phyloP scores from a whole-genome alignment of 2,888 invertebrate species.

The Petrolisthes cinctipes region DNA sequence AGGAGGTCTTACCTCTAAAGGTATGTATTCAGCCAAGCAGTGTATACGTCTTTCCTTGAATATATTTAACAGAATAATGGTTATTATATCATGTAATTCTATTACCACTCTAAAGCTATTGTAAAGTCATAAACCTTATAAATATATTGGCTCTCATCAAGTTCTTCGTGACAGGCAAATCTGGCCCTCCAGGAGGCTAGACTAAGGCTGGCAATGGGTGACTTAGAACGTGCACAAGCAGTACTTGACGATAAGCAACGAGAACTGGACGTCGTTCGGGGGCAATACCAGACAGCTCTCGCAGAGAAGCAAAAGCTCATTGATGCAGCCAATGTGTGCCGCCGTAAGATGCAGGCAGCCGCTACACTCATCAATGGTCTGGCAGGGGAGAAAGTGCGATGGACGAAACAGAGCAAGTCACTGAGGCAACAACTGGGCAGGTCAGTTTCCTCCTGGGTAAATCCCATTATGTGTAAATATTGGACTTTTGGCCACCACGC shows the following conservation, averaged over 20 bases:
- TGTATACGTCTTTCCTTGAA: conserved; percentile 86
- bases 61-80: not conserved
- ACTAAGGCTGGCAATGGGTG: conserved; percentile 90
- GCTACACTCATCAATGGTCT: conserved; percentile 94
- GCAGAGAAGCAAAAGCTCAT: conserved; percentile 90
- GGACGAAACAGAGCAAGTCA: conserved; percentile 94
- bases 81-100: not conserved
- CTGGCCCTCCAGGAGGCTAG: conserved; percentile 90
- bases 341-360: conserved; percentile 96
- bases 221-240: conserved; percentile 86
- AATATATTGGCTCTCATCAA: not conserved
- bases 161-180: conserved; percentile 76
- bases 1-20: conserved; percentile 93
- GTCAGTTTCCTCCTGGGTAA: conserved; percentile 65
- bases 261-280: conserved; percentile 89
- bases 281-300: conserved; percentile 92
- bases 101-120: not conserved
- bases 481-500: too few species aligned
- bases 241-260: conserved; percentile 91
- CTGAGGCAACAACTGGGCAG: conserved; percentile 88
- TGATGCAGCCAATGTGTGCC: conserved; percentile 92
- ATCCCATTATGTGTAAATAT: too few species aligned
- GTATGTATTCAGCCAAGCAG: conserved; percentile 77
- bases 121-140: not conserved
- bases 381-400: conserved; percentile 88